Evolutionary conservation across 2,113 vertebrate species (phyloP), one percentile per base, ranked within the genome.

Genomic region (Brachyhypopomus occidentalis): DNA sequence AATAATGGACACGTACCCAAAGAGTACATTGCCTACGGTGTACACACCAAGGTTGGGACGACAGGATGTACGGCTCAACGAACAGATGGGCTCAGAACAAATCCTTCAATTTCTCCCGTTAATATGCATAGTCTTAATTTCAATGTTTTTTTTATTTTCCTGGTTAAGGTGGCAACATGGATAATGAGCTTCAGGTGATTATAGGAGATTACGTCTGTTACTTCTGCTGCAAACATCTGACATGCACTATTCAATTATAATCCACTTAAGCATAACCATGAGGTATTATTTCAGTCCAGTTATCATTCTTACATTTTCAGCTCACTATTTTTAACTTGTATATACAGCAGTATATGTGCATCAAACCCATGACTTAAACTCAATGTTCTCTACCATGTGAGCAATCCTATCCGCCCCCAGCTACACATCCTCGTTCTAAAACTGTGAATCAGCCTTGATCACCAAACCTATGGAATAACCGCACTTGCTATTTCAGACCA

Each of bases 131-230:
- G 30, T 34, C 25, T 36, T 67, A 67, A 67, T 67, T 67, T 36
- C 2, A 67, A 36, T 34, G 27, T 19, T 67, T 19, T 6, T 1
- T 11, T n/a, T n/a, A n/a, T 63, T 63, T 22, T 27, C 17, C 30
- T 30, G 6, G 7, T 67, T 67, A 67, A 36, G 34, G 64, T n/a
- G n/a, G 27, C 16, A 20, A 19, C 17, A 17, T 36, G 12, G 64
- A 67, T 67, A 67, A 67, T 67, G 64, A 36, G 34, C 64, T 36
- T 67, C 27, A 20, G 27, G 2, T 67, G 64, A 36, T 67, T 67
- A 67, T 9, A 36, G 64, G 20, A 36, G 27, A 36, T 36, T 67
- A 36, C 27, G 36, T 20, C 30, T 67, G 16, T 67, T 67, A 36
- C 64, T 2, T 64, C 62, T 5, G 12, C 23, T 64, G 3, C 62